Evolutionary conservation across 92 coral and sea anemone species (phyloP), one percentile per base, ranked within the genome.

Genomic region (Bergia sp.): DNA sequence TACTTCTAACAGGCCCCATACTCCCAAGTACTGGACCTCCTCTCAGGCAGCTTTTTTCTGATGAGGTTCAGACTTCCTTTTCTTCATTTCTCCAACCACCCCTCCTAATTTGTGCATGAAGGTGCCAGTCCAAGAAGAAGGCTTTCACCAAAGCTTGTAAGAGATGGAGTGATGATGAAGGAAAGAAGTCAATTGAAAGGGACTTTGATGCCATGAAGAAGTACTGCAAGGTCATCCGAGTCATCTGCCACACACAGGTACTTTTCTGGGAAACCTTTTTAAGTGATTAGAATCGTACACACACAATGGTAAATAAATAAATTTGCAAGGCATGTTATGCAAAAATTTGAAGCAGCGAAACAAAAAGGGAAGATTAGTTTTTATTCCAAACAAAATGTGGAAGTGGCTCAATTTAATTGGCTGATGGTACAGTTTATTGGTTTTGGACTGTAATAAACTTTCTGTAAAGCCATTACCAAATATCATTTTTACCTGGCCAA

Each of bases 41-140:
- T 90, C 99, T 97, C 98, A 90, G 99, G 88, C 91, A 76, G 79
- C 57, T 79, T 23, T 73, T 20, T 90, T 87, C 98, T 89, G 96
- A 97, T 96, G 99, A 97, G 98, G 94, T 88, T 87, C 94, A 91
- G 98, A 91, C 91, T 87, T 78, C 91, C 92, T 86, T 43, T 82
- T 79, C 61, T 92, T 79, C 86, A 91, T 91, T 81, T 87, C 96
- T 85, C 90, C 92, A 90, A 91, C 88, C 91, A 76, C 96, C 91
- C 92, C 86, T 94, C 92, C 86, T 86, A 94, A 95, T 95, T 86
- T 93, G 96, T 90, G 81, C 91, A 86, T 95, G 89, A 97, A 97
- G 98, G 99, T 97, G 98, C 89, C 91, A 93, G 85, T 95, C 99
- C 86, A 97, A 97, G 94, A 97, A 97, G 98, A 97, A 97, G 99